These are phyloP conservation scores for Drymodes brunneopygia DNA, from an alignment of 2,113 vertebrate genomes.

Conservation along the genomic window DNA sequence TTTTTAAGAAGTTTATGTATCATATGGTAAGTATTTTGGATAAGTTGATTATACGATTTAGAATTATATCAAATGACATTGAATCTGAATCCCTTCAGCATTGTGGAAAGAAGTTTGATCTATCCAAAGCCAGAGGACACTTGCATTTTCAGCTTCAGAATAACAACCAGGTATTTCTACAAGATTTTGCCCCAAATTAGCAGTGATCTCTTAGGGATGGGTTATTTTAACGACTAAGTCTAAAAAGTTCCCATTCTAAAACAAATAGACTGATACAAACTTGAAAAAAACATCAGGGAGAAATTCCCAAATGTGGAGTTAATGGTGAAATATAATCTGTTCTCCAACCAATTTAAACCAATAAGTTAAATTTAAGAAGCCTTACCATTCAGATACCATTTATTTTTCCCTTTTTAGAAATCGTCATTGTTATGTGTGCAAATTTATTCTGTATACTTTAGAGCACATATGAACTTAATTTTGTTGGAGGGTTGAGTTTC, in stretches of 20 bases:
- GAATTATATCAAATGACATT: neutral
- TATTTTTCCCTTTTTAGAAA: neutral
- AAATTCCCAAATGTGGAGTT: neutral
- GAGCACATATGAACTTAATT: neutral
- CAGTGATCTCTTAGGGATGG: fast-evolving
- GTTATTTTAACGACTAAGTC: neutral
- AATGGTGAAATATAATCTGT: neutral
- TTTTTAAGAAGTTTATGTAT: neutral
- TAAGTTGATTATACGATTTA: neutral
- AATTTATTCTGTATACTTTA: neutral
- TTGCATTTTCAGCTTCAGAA: neutral
- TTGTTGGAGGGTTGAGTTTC: neutral
- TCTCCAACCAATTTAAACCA: neutral
- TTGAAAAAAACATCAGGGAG: neutral
- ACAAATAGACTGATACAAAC: neutral
- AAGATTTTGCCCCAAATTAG: neutral
- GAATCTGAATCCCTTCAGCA: neutral
- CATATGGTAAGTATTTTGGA: neutral
- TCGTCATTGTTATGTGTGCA: neutral
- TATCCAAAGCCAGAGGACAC: neutral
- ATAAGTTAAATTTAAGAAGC: neutral
- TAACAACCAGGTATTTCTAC: neutral
- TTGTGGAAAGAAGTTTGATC: neutral
- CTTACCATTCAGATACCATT: neutral
- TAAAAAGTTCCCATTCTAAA: neutral